Evolutionary conservation across 2,888 invertebrate species (phyloP), one percentile per base, ranked within the genome.

Genomic region (Cinara cedri): DNA sequence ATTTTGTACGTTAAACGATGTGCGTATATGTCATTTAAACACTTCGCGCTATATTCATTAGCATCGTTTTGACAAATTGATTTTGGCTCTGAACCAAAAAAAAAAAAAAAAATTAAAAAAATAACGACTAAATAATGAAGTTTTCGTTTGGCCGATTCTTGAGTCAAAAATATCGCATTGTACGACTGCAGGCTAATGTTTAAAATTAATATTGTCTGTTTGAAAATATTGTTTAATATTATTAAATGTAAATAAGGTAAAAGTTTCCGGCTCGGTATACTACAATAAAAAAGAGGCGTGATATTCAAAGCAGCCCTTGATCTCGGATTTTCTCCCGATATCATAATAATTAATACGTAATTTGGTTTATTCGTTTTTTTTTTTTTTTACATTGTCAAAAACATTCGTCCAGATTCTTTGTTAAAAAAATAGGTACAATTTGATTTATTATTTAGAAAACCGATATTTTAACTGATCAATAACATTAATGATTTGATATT

Each of bases 11-110:
- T 26, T 19, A 8, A 44, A 71, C 46, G 34, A 3, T 34, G 49
- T 16, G 34, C 49, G 49, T 60, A 19, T 57, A 46, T 44, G 60
- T 62, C 60, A 26, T 62, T 49, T 62, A 49, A 46, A 72, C 62
- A 72, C 72, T 72, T 62, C 26, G 34, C 49, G 34, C 42, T 60
- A 24, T 21, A 42, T 60, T 72, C 44, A 60, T 72, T 62, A 49
- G 72, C 60, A 14, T 62, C 60, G 60, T 72, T 62, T 60, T 72
- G 72, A 72, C 72, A 72, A 72, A 72, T 72, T 34, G 60, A 72
- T 72, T 72, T 62, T 72, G 72, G 72, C 72, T 6, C 19, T 19
- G 26, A 34, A 19, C 60, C 72, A 60, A 72, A 62, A n/a, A n/a
- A n/a, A n/a, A n/a, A n/a, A n/a, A n/a, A n/a, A n/a, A n/a, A n/a